A percentile compares a stretch with the other conserved stretches of the same genome.
Conservation (phyloP, 2,888 invertebrate genomes). For the Sialis fuliginosa region DNA sequence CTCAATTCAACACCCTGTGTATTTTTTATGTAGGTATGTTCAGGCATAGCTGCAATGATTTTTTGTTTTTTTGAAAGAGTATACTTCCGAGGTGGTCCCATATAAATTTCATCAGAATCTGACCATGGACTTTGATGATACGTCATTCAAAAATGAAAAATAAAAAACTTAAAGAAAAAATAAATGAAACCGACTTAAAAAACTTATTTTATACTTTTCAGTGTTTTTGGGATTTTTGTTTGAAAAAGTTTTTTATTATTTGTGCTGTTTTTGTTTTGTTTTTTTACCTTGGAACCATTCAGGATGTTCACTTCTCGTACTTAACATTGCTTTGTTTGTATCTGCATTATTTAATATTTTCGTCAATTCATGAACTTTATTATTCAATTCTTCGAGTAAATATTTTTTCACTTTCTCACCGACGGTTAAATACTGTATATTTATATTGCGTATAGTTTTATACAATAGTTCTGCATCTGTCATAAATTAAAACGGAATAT, state of each 20-base stretch:
- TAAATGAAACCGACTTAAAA: too few relatives aligned
- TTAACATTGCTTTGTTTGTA: constrained; percentile 37
- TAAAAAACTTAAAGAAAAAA: constrained; percentile 11
- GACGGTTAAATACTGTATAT: constrained; percentile 48
- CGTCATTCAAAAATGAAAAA: too few relatives aligned
- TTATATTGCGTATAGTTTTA: constrained; percentile 46
- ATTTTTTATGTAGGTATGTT: too few relatives aligned
- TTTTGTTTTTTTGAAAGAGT: too few relatives aligned
- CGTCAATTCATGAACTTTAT: constrained; percentile 30
- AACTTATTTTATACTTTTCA: too few relatives aligned
- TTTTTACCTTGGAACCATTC: constrained; percentile 61
- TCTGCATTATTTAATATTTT: constrained; percentile 27
- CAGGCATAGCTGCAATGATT: too few relatives aligned
- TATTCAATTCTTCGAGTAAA: constrained; percentile 46
- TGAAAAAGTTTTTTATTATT: neutral
- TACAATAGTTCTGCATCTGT: constrained; percentile 54
- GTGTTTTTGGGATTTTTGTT: too few relatives aligned
- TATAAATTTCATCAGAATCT: too few relatives aligned
- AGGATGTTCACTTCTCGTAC: constrained; percentile 47
- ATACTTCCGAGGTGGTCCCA: too few relatives aligned
- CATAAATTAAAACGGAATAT: neutral
- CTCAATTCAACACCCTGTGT: neutral
- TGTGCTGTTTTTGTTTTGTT: constrained; percentile 5
- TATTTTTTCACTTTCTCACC: constrained; percentile 57
- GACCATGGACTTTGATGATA: too few relatives aligned